Conservation (phyloP, 1,140 invertebrate genomes). For the Drosophila nigrodunni region DNA sequence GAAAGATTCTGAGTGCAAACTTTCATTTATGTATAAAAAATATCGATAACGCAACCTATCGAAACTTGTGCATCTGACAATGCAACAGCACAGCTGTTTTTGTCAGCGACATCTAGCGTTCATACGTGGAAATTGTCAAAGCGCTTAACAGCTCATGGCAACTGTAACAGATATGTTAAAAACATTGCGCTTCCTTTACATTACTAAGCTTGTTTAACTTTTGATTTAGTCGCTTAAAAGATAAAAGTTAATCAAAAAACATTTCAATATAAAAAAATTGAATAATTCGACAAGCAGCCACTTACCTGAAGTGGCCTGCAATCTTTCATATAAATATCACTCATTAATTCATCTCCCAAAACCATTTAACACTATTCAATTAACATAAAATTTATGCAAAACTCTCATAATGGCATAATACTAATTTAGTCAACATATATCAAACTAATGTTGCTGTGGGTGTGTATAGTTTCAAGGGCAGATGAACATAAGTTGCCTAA, state of each 20-base stretch:
- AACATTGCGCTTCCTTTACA: too few relatives aligned
- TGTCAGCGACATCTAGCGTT: neutral
- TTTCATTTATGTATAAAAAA: neutral
- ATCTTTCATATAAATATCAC: too few relatives aligned
- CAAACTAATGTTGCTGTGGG: neutral
- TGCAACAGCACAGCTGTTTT: neutral
- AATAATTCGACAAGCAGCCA: too few relatives aligned
- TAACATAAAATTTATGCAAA: conserved; percentile 63
- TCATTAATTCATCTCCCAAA: conserved; percentile 3
- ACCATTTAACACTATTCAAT: conserved; percentile 41
- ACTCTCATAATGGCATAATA: neutral
- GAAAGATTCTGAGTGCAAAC: neutral
- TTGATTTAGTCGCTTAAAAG: too few relatives aligned
- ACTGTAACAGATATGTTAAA: too few relatives aligned
- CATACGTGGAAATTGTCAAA: too few relatives aligned
- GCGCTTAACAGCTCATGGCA: too few relatives aligned
- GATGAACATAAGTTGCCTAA: neutral
- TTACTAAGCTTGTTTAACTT: too few relatives aligned
- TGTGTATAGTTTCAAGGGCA: neutral
- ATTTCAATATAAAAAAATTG: too few relatives aligned
- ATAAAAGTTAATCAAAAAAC: too few relatives aligned
- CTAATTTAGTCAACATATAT: conserved; percentile 46
- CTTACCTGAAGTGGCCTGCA: too few relatives aligned
- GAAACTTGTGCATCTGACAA: neutral
- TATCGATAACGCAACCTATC: neutral